Base-by-base conservation (phyloP, 2,113 vertebrate species). In the Amazona vittata region DNA sequence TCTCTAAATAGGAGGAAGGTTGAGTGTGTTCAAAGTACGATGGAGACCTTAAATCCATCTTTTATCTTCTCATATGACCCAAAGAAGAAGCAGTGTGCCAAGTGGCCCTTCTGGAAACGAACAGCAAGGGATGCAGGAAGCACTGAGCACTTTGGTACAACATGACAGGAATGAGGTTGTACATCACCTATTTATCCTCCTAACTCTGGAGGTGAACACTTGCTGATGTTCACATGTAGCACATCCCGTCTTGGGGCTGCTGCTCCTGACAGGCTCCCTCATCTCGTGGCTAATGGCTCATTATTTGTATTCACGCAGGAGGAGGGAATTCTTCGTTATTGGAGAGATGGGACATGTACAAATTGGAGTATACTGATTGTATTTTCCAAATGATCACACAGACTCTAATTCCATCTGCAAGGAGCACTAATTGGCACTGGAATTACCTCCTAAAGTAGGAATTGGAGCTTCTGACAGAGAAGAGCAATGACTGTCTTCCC, bases 341-440 rank as follows among this genome's bases (percentile, higher is more conserved):
- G 86, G 86, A 86, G 95, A 87, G 95, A 96, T 95, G 93, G 97
- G 97, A 97, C 97, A 96, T 92, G 91, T 81, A 82, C 96, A 96
- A 97, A 97, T 96, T 95, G 96, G 81, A 94, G 94, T 93, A 98
- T 98, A 98, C 96, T 97, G 97, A 98, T 97, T 97, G 96, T 98
- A 94, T 98, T 98, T 98, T 98, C 97, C 96, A 98, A 98, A 97
- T 97, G 97, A 96, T 98, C 79, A 78, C 97, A 69, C 97, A 97
- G 95, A 41, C 96, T 98, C 96, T 98, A 98, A 98, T 98, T 98
- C 97, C 86, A 97, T 97, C 97, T 97, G 86, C 70, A 64, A 97
- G 97, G 93, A 80, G 59, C n/a, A 52, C 96, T 97, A 97, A 98
- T 98, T 97, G 97, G 96, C 96, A 95, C 60, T 28, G 84, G 96